These are phyloP conservation scores for Gymnoscopelus microlampas DNA, from an alignment of 2,797 vertebrate species.

Conservation along the genomic window DNA sequence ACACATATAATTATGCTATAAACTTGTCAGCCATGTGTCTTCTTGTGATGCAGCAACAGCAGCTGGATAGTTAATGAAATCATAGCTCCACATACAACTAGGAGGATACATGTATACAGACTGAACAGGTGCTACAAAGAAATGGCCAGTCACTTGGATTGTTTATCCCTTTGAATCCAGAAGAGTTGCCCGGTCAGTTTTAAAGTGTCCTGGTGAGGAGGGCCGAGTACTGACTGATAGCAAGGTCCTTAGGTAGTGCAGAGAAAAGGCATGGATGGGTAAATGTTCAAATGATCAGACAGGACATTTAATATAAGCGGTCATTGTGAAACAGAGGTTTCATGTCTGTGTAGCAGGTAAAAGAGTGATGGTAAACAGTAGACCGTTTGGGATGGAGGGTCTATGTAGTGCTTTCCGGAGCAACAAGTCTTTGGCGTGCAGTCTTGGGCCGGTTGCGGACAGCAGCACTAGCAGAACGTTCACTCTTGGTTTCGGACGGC, in stretches of 20 bases:
- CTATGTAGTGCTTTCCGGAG: slow-evolving; percentile 71
- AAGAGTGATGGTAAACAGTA: background rate
- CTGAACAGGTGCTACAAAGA: slow-evolving; percentile 27
- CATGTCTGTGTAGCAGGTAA: slow-evolving; percentile 5
- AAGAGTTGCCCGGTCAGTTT: slow-evolving; percentile 54
- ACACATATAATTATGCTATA: slow-evolving; percentile 15
- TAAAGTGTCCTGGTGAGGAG: slow-evolving; percentile 53
- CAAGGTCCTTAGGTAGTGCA: slow-evolving; percentile 38
- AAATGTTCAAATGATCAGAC: slow-evolving; percentile 1
- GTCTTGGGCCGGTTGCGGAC: slow-evolving; percentile 82
- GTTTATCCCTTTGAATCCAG: slow-evolving; percentile 71
- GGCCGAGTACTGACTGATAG: slow-evolving; percentile 12
- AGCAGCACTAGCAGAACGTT: slow-evolving; percentile 73
- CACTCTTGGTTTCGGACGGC: slow-evolving; percentile 84
- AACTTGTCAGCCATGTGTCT: slow-evolving; percentile 9
- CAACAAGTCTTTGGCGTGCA: slow-evolving; percentile 84
- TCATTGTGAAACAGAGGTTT: slow-evolving; percentile 1
- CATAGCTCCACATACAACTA: slow-evolving; percentile 3
- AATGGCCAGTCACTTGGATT: slow-evolving; percentile 49
- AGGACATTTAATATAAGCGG: background rate
- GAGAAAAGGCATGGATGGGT: slow-evolving; percentile 5
- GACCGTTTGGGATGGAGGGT: slow-evolving; percentile 4
- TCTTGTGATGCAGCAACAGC: slow-evolving; percentile 36
- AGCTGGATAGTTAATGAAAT: slow-evolving; percentile 34
- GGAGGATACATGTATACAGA: slow-evolving; percentile 20